A percentile compares a stretch with the other conserved stretches of the same genome.
These are phyloP conservation scores for Hydractinia symbiolongicarpus DNA, from an alignment of 30 jellyfish, hydroid and myxozoan genomes.

Conservation along the genomic window DNA sequence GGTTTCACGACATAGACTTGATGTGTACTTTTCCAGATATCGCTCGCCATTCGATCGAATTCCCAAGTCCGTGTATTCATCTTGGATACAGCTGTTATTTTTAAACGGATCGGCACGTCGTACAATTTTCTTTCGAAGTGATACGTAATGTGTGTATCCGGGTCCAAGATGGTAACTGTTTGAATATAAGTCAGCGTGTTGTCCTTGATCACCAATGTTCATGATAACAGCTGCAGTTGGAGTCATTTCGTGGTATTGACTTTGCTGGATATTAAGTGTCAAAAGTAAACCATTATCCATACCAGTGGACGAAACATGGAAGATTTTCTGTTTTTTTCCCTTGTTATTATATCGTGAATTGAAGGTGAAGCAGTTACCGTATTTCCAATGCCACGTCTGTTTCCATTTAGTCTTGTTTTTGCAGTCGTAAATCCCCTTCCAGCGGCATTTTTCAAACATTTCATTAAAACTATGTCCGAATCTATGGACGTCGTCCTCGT, in stretches of 20 bases:
- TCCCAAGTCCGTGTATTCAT: neutral
- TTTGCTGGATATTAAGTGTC: neutral
- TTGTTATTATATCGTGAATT: neutral
- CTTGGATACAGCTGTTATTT: neutral
- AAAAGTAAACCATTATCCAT: neutral
- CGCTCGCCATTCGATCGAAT: neutral
- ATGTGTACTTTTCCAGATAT: neutral
- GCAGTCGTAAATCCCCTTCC: slow-evolving; percentile 8
- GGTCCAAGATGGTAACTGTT: slow-evolving; percentile 14
- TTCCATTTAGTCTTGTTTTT: neutral
- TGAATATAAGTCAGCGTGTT: too few relatives aligned
- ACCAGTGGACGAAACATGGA: neutral
- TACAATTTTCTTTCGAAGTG: neutral
- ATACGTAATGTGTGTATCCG: neutral
- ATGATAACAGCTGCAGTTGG: slow-evolving; percentile 4
- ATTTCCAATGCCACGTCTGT: slow-evolving; percentile 19
- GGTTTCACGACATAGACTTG: neutral
- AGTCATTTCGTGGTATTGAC: slow-evolving; percentile 4
- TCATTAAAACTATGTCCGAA: slow-evolving; percentile 3
- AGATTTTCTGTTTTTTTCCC: neutral
- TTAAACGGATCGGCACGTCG: slow-evolving; percentile 14
- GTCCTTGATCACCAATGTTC: slow-evolving; percentile 30
- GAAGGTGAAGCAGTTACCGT: slow-evolving; percentile 16
- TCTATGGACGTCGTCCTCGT: neutral
- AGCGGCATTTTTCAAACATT: neutral